Conservation (phyloP, 2,888 invertebrate species). For the Lymantria monacha region DNA sequence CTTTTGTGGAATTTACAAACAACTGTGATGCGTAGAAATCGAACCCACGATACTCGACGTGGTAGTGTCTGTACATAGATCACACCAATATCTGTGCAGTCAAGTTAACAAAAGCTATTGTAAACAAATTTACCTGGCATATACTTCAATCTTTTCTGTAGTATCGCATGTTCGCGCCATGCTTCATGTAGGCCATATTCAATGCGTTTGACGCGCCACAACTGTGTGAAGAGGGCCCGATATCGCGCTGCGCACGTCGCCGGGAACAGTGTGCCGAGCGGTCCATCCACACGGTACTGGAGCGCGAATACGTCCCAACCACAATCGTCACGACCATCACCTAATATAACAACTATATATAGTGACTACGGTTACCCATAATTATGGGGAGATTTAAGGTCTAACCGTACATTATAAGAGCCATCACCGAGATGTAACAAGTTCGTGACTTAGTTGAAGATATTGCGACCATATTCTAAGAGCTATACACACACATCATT, state of each 20-base stretch:
- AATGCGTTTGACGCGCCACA: conserved; percentile 95
- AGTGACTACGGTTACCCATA: no score
- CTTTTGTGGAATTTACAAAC: no score
- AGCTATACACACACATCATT: no score
- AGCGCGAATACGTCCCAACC: conserved; percentile 96
- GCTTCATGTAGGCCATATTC: conserved; percentile 91
- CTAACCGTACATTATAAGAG: no score
- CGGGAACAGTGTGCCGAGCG: conserved; percentile 92
- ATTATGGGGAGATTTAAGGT: no score
- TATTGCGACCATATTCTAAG: no score
- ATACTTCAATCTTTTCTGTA: conserved; percentile 86
- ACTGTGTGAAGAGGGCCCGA: conserved; percentile 91
- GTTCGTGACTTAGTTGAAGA: no score
- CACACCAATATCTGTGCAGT: no score
- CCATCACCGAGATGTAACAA: no score
- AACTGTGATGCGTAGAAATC: no score
- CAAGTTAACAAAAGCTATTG: background rate
- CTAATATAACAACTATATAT: conserved; percentile 36
- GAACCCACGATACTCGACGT: no score
- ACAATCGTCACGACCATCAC: conserved; percentile 84
- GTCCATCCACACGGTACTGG: conserved; percentile 93
- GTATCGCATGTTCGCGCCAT: conserved; percentile 90
- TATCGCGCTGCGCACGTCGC: conserved; percentile 88
- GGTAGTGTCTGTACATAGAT: no score
- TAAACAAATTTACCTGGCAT: conserved; percentile 83